Base-by-base conservation (phyloP, 2,888 invertebrate genomes). In the Xanthia icteritia region DNA sequence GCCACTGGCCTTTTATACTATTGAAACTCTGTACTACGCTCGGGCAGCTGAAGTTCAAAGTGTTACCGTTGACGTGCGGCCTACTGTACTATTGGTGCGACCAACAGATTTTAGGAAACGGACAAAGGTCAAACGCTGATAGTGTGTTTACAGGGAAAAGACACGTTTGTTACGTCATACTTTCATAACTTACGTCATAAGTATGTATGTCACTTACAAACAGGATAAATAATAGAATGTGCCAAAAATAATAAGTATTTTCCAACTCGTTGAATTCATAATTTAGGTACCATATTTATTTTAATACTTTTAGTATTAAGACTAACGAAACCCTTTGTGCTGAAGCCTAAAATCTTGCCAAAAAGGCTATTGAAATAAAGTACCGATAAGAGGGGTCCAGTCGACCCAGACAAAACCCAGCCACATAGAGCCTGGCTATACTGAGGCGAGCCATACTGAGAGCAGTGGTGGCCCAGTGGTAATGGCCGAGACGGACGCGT, bases 221-320 rank as follows among this genome's bases (percentile, higher is more conserved):
- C 73, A 73, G 81, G 42, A 42, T 31, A 71, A 60, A 11, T 45
- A 20, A 9, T 2, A 42, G 9, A 0, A 72, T 60, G n/a, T 70
- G 31, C 48, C 81, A 60, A 81, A 72, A 31, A 6, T 31, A 70
- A 36, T n/a, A 0, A 2, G 8, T 48, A 6, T 6, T 58, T 79
- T 45, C 2, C 8, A 45, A 27, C 11, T 5, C 45, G 0, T 66
- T 27, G 17, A 5, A 0, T n/a, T 13, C 4, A 6, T 45, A 8
- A 13, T 27, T 56, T 36, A 1, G 11, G 6, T 27, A 23, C 13
- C 1, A 13, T 36, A 23, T 2, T 11, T n/a, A 48, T 48, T 15
- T 42, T n/a, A 2, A 20, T n/a, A 1, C 17, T 31, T 42, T 31
- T 73, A 27, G 17, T 54, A 11, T 68, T 54, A 15, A 15, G 1